Percentiles rank a stretch among this genome's conserved stretches.
Conservation (phyloP, 2,888 invertebrate species). For the Oscheius sp. region DNA sequence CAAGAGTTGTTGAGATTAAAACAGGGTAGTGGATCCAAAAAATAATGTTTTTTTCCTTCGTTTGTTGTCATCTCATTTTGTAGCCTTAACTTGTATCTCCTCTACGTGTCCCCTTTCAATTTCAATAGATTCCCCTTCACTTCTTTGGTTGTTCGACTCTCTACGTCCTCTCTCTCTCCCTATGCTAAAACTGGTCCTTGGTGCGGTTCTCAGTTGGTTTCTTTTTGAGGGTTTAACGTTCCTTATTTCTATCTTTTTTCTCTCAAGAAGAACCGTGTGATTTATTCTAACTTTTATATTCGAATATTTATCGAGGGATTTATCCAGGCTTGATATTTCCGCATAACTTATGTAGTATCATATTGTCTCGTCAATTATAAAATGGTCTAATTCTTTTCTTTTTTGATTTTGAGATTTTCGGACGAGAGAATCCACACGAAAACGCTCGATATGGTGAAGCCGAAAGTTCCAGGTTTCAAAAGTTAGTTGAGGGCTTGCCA, state of each 20-base stretch:
- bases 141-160: background rate
- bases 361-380: too few relatives aligned
- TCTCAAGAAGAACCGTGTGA: background rate
- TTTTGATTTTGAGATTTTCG: too few relatives aligned
- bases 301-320: too few relatives aligned
- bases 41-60: background rate
- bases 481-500: too few relatives aligned
- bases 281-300: background rate
- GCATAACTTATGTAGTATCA: too few relatives aligned
- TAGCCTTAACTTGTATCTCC: constrained; percentile 26
- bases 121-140: background rate
- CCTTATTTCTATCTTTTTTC: background rate
- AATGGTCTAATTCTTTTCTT: too few relatives aligned
- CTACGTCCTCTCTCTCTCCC: constrained; percentile 1
- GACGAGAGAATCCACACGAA: too few relatives aligned
- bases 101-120: constrained; percentile 12
- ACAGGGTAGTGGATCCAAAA: constrained; percentile 10
- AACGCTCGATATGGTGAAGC: too few relatives aligned
- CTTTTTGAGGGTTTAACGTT: constrained; percentile 9
- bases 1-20: constrained; percentile 21
- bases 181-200: constrained; percentile 17
- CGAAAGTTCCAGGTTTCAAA: too few relatives aligned
- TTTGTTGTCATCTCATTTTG: constrained; percentile 14
- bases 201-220: constrained; percentile 21
- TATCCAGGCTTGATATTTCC: too few relatives aligned